Base-by-base conservation (phyloP, 2,888 invertebrate genomes). In the Conus canariensis region DNA sequence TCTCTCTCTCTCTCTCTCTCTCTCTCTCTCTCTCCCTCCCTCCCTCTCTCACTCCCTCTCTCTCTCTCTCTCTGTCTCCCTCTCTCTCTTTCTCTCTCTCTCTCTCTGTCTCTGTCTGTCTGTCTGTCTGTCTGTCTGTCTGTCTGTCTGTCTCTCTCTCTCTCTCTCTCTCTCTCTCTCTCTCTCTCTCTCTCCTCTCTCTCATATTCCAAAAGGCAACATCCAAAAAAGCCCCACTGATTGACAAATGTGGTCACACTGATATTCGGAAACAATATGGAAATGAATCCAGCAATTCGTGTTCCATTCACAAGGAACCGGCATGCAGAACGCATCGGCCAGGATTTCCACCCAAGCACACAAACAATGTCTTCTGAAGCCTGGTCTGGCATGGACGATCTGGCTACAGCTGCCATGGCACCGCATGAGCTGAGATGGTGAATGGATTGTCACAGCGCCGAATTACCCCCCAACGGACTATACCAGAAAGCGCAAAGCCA, bases 1-100 rank as follows among this genome's bases (percentile, higher is more conserved):
- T 82, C 82, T 82, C 19, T 82, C 82, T 82, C 56, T 82, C 56
- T 82, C 56, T 82, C 82, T 82, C 56, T 83, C 19, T 58, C 30
- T 83, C 22, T 83, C 58, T 83, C 25, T 85, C 80, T 45, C 80
- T 80, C 25, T 80, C 80, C 0, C 6, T 30, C 80, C 2, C 80
- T 30, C 80, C 7, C 30, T 16, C 30, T 30, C 9, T 30, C 25
- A 3, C 80, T 30, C 25, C 45, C 30, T 30, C 9, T 30, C 19
- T 80, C 80, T 80, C 30, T 80, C 80, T 80, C 80, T 80, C 80
- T 80, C 45, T 30, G 3, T 82, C 82, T 56, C 56, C 58, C 82
- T 82, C 19, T 82, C 82, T 82, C 56, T 82, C 56, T 82, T 22
- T 82, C 82, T 82, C 56, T 83, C 19, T 58, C 30, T 59, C 70